Evolutionary conservation across 2,113 vertebrate species (phyloP).

Genomic region (Anhinga rufa): DNA sequence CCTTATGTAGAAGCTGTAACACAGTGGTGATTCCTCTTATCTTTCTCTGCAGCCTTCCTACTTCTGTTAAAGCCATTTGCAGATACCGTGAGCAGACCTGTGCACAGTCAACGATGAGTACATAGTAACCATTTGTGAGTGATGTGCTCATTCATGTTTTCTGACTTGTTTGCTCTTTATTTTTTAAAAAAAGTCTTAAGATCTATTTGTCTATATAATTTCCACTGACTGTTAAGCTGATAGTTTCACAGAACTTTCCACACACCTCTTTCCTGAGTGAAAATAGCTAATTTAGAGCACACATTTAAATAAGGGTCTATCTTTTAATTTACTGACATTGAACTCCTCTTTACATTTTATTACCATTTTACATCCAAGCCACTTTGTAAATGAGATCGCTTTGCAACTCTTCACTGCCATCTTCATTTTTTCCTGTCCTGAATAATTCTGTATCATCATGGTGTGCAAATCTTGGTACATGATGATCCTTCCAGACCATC

Average conservation of each 20-base stretch:
- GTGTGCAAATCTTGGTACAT: not conserved
- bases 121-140: not conserved
- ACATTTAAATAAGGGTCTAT: not conserved
- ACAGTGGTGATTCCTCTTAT: not conserved
- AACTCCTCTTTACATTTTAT: not conserved
- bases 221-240: not conserved
- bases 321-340: not conserved
- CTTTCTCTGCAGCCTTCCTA: not conserved
- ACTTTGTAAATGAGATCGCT: not conserved
- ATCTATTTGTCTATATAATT: not conserved
- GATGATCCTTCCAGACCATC: not conserved
- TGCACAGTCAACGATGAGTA: not conserved
- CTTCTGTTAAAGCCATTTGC: not conserved
- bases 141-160: not conserved
- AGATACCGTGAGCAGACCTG: not conserved
- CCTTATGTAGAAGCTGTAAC: not conserved
- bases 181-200: not conserved
- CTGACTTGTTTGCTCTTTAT: not conserved
- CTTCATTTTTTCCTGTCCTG: not conserved
- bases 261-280: not conserved
- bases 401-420: not conserved
- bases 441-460: not conserved
- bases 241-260: not conserved
- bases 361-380: not conserved
- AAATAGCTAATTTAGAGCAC: not conserved